Evolutionary conservation across 2,113 vertebrate species (phyloP).

Genomic region (Gallinago media): DNA sequence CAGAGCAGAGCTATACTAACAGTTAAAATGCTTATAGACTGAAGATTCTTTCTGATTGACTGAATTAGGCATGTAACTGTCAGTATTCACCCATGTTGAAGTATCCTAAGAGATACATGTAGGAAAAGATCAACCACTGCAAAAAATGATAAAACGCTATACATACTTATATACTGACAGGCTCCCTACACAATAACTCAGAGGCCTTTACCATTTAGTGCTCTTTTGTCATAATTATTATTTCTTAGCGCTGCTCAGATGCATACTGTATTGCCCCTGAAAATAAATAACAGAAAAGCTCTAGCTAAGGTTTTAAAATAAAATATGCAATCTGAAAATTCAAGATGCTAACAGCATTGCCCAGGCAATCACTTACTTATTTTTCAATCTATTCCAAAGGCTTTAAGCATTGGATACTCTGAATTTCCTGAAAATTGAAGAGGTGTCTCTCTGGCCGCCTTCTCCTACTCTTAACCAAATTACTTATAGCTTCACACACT

Average conservation of each 20-base stretch:
- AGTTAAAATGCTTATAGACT: not conserved
- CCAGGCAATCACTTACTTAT: not conserved
- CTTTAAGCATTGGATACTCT: not conserved
- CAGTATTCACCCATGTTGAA: not conserved
- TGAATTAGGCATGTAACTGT: not conserved
- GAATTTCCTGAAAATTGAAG: not conserved
- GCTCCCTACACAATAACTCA: not conserved
- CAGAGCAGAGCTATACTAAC: not conserved
- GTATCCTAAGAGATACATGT: not conserved
- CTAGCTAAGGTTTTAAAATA: not conserved
- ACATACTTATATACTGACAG: not conserved
- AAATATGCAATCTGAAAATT: not conserved
- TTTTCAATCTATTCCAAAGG: not conserved
- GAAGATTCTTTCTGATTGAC: not conserved
- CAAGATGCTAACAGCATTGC: not conserved
- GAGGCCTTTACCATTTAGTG: not conserved
- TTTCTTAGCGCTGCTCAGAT: not conserved
- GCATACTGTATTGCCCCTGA: rapidly evolving
- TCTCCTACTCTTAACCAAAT: not conserved
- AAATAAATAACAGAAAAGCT: not conserved
- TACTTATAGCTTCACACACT: not conserved
- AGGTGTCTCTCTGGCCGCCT: not conserved
- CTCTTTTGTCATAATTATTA: not conserved
- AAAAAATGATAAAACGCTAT: not conserved
- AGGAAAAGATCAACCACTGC: not conserved